These are phyloP conservation scores for Ceratosolen solmsi DNA, from an alignment of 1,140 invertebrate genomes.

Conservation along the genomic window DNA sequence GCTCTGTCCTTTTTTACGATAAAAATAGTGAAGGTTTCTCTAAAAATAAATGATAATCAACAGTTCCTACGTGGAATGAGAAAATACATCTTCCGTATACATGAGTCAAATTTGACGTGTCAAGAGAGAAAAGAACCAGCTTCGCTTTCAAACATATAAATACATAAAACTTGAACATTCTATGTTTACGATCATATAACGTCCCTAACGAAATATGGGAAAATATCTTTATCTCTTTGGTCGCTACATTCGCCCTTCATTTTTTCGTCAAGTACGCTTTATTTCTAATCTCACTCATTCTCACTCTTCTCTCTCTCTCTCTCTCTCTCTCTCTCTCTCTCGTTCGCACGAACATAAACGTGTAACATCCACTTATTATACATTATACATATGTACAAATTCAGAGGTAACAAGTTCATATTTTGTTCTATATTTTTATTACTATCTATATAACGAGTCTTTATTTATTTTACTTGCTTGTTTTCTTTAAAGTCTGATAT, in stretches of 20 bases:
- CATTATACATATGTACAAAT: conserved; percentile 52
- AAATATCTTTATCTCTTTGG: conserved; percentile 43
- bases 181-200: conserved; percentile 26
- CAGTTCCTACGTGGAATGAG: conserved; percentile 15
- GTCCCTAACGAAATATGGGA: conserved; percentile 27
- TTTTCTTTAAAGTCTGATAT: conserved; percentile 26
- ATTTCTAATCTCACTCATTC: conserved; percentile 12
- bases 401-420: conserved; percentile 46
- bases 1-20: neutral
- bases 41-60: conserved; percentile 20
- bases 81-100: conserved; percentile 19
- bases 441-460: conserved; percentile 56
- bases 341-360: neutral
- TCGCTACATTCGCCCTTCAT: conserved; percentile 26
- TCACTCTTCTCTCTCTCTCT: conserved; percentile 28
- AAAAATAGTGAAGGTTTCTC: neutral
- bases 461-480: conserved; percentile 34
- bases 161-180: conserved; percentile 7
- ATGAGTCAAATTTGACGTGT: conserved; percentile 19
- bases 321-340: conserved; percentile 21
- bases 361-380: conserved; percentile 37
- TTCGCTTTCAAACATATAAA: conserved; percentile 39
- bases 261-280: conserved; percentile 36
- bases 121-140: conserved; percentile 46
- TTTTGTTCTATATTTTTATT: conserved; percentile 51